phyloP scores from a whole-genome alignment of 2,113 vertebrate genomes.

The Cryptotis parvus region DNA sequence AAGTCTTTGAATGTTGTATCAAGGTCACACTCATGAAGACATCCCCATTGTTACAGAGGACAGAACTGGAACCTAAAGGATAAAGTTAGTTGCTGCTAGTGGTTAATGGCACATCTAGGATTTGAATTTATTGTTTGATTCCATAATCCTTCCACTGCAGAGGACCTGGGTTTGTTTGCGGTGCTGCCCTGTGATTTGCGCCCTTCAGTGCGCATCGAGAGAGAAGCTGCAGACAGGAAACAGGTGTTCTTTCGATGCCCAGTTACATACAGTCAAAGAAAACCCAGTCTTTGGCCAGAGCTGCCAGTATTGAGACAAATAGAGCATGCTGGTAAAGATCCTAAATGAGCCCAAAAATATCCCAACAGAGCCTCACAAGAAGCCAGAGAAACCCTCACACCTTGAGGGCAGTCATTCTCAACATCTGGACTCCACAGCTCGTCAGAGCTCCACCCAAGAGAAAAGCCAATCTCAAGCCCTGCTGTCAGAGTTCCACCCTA shows the following conservation, averaged over 20 bases:
- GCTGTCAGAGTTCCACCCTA: too few species aligned
- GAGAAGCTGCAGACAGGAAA: not conserved
- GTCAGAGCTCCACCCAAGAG: too few species aligned
- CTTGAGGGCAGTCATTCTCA: too few species aligned
- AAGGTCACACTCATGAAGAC: slow-evolving; percentile 10
- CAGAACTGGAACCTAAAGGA: not conserved
- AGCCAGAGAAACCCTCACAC: too few species aligned
- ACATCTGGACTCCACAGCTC: too few species aligned
- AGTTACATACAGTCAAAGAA: not conserved
- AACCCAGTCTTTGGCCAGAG: slow-evolving; percentile 15
- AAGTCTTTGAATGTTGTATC: slow-evolving; percentile 30
- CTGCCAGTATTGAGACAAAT: too few species aligned
- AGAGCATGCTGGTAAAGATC: too few species aligned
- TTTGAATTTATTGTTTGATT: slow-evolving; percentile 40
- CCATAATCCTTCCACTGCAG: slow-evolving; percentile 29
- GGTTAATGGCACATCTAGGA: not conserved
- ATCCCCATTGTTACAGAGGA: not conserved
- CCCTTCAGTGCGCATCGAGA: not conserved
- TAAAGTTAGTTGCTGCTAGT: slow-evolving; percentile 31
- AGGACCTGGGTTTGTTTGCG: not conserved
- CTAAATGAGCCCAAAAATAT: too few species aligned
- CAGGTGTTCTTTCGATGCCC: not conserved
- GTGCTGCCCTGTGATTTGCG: not conserved
- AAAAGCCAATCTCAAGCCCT: too few species aligned
- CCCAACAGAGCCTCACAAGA: too few species aligned